A percentile compares a stretch with the other conserved stretches of the same genome.
Evolutionary conservation across 2,888 invertebrate species (phyloP).

Genomic region (Hydrotaea cyrtoneurina): DNA sequence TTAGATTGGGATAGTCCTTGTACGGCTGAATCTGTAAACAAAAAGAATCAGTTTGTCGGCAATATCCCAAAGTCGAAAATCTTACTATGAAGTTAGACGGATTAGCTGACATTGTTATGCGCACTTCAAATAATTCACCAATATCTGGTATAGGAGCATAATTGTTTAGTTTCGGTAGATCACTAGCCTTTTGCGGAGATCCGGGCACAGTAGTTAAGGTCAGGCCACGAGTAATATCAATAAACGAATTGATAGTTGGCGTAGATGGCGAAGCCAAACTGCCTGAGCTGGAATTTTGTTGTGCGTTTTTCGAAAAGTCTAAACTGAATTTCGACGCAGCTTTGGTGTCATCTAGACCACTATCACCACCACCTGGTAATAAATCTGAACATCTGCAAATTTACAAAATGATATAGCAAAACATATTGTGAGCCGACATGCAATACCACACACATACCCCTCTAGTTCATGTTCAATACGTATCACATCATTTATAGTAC

Average conservation of each 20-base stretch:
- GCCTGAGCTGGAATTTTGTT: slow-evolving; percentile 53
- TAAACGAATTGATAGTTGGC: slow-evolving; percentile 67
- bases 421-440: neutral
- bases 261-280: slow-evolving; percentile 69
- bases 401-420: neutral
- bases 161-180: slow-evolving; percentile 70
- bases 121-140: slow-evolving; percentile 85
- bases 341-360: slow-evolving; percentile 46
- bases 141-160: slow-evolving; percentile 80
- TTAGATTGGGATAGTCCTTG: slow-evolving; percentile 80
- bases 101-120: slow-evolving; percentile 88
- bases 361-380: slow-evolving; percentile 37
- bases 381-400: slow-evolving; percentile 56
- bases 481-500: slow-evolving; percentile 87
- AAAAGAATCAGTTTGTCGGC: neutral
- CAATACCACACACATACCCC: slow-evolving; percentile 73
- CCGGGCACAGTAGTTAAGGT: slow-evolving; percentile 72
- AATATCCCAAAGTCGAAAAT: neutral
- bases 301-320: slow-evolving; percentile 45
- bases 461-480: slow-evolving; percentile 84
- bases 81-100: slow-evolving; percentile 82
- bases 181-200: slow-evolving; percentile 71
- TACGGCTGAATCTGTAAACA: slow-evolving; percentile 82
- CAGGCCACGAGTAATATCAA: slow-evolving; percentile 72
- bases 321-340: slow-evolving; percentile 36